These are phyloP conservation scores for Staurois parvus DNA, from an alignment of 2,797 vertebrate species.

Conservation along the genomic window DNA sequence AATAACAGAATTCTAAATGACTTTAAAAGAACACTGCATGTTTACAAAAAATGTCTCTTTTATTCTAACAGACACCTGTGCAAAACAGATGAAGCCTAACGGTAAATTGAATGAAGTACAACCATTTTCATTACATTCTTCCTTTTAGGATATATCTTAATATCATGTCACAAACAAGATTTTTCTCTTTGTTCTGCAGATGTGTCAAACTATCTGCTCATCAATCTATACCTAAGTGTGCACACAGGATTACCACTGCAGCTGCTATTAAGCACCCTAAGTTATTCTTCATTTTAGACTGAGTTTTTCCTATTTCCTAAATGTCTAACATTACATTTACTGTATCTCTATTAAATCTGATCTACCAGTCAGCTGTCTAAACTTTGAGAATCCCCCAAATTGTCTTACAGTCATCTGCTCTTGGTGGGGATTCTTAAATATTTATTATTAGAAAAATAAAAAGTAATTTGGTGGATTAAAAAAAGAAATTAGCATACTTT, in stretches of 20 bases:
- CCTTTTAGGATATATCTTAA: constrained; percentile 21
- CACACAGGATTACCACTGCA: constrained; percentile 29
- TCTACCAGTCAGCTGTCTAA: constrained; percentile 47
- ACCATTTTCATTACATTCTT: constrained; percentile 19
- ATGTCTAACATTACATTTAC: constrained; percentile 38
- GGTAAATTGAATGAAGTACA: background rate
- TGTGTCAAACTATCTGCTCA: constrained; percentile 40
- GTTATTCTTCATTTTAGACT: constrained; percentile 24
- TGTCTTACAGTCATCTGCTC: background rate
- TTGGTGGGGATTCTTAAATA: constrained; percentile 7
- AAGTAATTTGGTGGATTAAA: background rate
- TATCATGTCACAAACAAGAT: constrained; percentile 23
- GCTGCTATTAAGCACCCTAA: constrained; percentile 21
- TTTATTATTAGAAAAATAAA: background rate
- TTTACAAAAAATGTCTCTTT: background rate
- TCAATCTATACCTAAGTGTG: constrained; percentile 37
- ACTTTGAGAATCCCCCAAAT: background rate
- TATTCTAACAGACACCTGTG: constrained; percentile 1
- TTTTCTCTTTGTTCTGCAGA: constrained; percentile 13
- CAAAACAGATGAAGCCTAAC: constrained; percentile 9
- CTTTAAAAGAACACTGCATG: background rate
- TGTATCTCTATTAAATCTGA: constrained; percentile 49
- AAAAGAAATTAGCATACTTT: no score
- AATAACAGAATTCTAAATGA: background rate
- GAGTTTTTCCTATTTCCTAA: constrained; percentile 56